phyloP scores from a whole-genome alignment of 2,113 vertebrate species.

The Callaeas wilsoni region DNA sequence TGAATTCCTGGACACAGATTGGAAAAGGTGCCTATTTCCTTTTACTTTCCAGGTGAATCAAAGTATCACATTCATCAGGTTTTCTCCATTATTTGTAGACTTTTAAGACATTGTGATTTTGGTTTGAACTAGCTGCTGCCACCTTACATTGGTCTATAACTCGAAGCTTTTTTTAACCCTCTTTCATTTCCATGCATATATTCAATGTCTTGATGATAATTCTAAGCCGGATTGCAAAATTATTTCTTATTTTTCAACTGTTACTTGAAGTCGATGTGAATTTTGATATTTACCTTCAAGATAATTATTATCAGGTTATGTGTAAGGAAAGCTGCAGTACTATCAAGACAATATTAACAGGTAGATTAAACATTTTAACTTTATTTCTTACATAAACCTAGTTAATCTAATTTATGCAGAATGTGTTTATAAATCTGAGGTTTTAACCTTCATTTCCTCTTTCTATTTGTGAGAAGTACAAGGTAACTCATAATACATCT shows the following conservation, averaged over 20 bases:
- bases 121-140: background rate
- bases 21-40: background rate
- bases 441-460: background rate
- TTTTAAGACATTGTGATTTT: background rate
- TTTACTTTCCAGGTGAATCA: background rate
- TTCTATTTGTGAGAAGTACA: background rate
- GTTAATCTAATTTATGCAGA: background rate
- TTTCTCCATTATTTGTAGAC: background rate
- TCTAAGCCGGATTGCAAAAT: background rate
- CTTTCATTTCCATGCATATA: background rate
- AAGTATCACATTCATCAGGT: background rate
- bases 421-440: background rate
- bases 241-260: background rate
- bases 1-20: background rate
- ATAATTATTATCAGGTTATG: background rate
- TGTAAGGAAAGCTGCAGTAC: background rate
- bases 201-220: background rate
- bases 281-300: background rate
- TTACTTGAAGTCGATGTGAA: background rate
- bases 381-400: background rate
- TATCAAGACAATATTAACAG: background rate
- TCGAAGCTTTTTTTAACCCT: background rate
- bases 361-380: background rate
- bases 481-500: background rate
- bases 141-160: background rate